phyloP scores from a whole-genome alignment of 2,113 vertebrate species.

The Notarius quadriscutis region DNA sequence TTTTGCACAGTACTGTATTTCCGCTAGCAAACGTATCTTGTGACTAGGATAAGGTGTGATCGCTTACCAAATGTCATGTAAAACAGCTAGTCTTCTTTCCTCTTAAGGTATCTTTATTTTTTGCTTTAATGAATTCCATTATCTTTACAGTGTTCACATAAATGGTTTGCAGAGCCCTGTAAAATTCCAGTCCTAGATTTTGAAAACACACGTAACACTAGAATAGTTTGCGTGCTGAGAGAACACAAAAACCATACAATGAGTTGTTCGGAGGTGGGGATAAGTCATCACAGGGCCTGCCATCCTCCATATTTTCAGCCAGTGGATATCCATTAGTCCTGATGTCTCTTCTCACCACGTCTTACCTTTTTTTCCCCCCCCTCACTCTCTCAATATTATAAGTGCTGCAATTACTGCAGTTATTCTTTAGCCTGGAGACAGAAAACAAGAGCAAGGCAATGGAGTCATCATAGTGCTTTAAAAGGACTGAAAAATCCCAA shows the following conservation, averaged over 20 bases:
- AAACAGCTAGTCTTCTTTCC: not conserved
- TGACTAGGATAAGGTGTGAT: not conserved
- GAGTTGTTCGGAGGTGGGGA: constrained; percentile 7
- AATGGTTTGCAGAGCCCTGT: not conserved
- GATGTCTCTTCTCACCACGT: constrained; percentile 12
- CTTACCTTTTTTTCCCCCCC: not conserved
- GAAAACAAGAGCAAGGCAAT: constrained; percentile 52
- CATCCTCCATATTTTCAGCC: constrained; percentile 16
- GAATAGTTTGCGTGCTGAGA: constrained; percentile 1
- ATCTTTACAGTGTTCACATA: constrained; percentile 6
- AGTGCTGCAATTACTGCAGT: constrained; percentile 36
- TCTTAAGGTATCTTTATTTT: not conserved
- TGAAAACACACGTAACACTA: not conserved
- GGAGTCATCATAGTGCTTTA: not conserved
- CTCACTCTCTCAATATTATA: constrained; percentile 31
- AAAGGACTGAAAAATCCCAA: not conserved
- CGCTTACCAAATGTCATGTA: not conserved
- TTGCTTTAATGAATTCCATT: not conserved
- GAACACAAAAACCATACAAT: constrained; percentile 23
- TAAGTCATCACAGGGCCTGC: not conserved
- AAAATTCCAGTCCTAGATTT: constrained; percentile 3
- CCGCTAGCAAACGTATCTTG: not conserved
- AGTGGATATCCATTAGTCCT: constrained; percentile 25
- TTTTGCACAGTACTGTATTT: not conserved
- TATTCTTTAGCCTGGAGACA: constrained; percentile 64